phyloP scores from a whole-genome alignment of 2,797 vertebrate genomes.

The Trachurus trachurus region DNA sequence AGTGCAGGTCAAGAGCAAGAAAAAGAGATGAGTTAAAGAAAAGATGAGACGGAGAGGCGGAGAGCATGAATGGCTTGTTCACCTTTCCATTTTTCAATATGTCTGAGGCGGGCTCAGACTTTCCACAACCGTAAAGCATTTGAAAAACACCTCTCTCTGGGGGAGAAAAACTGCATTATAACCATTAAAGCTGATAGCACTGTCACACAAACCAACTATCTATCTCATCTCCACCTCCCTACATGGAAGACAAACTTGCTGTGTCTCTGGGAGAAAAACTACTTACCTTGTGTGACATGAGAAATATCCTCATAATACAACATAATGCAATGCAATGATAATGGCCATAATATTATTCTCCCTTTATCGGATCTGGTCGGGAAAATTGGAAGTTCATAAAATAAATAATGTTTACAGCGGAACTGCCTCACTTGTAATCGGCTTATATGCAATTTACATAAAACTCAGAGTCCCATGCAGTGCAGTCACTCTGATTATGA shows the following conservation, averaged over 20 bases:
- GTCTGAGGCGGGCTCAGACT: background rate
- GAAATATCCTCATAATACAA: conserved; percentile 82
- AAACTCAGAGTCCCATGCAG: conserved; percentile 82
- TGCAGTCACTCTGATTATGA: conserved; percentile 79
- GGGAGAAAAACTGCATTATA: conserved; percentile 22
- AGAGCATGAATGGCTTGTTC: conserved; percentile 8
- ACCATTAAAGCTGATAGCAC: conserved; percentile 31
- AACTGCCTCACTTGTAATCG: conserved; percentile 86
- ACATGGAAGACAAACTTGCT: conserved; percentile 40
- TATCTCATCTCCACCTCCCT: conserved; percentile 34
- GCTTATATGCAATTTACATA: conserved; percentile 88
- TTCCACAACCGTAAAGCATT: conserved; percentile 30
- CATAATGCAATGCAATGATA: conserved; percentile 81
- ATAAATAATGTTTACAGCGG: conserved; percentile 85
- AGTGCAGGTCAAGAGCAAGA: conserved; percentile 10
- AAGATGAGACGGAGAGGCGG: background rate
- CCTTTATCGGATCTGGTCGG: conserved; percentile 82
- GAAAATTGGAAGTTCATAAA: conserved; percentile 88
- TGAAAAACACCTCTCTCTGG: conserved; percentile 8
- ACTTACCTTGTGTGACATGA: conserved; percentile 80
- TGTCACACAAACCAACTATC: conserved; percentile 42
- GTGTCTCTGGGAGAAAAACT: conserved; percentile 54
- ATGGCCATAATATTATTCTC: conserved; percentile 82
- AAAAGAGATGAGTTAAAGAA: conserved; percentile 6
- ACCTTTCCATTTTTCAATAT: conserved; percentile 34